A percentile compares a stretch with the other conserved stretches of the same genome.
phyloP scores from a whole-genome alignment of 2,888 invertebrate species.

The Malachius bipustulatus region DNA sequence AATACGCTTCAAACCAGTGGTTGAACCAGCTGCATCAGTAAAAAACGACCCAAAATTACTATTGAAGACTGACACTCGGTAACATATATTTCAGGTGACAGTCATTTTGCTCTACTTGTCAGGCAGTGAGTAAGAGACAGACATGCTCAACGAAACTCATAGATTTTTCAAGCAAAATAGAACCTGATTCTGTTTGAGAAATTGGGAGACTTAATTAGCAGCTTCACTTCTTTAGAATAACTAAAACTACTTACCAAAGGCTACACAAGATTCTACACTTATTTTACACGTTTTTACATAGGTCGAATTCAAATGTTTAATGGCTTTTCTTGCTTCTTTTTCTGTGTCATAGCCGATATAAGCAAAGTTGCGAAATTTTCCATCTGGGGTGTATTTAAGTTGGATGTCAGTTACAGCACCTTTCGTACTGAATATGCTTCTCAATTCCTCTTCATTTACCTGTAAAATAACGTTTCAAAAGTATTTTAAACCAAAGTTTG shows the following conservation, averaged over 20 bases:
- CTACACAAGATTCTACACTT: constrained; percentile 59
- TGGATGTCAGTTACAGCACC: constrained; percentile 89
- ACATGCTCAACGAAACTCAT: too few relatives aligned
- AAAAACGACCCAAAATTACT: too few relatives aligned
- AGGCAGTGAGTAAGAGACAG: too few relatives aligned
- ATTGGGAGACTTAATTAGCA: too few relatives aligned
- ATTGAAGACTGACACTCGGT: too few relatives aligned
- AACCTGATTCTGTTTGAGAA: too few relatives aligned
- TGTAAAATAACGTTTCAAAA: constrained; percentile 34
- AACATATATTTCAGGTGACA: too few relatives aligned
- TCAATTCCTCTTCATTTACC: constrained; percentile 68
- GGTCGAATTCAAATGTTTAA: constrained; percentile 68
- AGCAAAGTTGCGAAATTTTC: constrained; percentile 85
- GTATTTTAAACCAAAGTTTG: constrained; percentile 3
- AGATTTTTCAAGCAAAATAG: too few relatives aligned
- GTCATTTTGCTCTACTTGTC: too few relatives aligned
- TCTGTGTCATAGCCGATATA: constrained; percentile 84
- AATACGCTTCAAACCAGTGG: too few relatives aligned
- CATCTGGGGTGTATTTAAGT: constrained; percentile 82
- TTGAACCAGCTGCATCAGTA: too few relatives aligned
- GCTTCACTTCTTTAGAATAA: constrained; percentile 1
- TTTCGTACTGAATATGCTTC: constrained; percentile 61
- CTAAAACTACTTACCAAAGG: constrained; percentile 40
- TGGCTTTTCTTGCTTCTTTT: constrained; percentile 65
- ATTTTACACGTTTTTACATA: constrained; percentile 77